Evolutionary conservation across 2,888 invertebrate species (phyloP), one percentile per base, ranked within the genome.

Genomic region (Hydrotaea cyrtoneurina): DNA sequence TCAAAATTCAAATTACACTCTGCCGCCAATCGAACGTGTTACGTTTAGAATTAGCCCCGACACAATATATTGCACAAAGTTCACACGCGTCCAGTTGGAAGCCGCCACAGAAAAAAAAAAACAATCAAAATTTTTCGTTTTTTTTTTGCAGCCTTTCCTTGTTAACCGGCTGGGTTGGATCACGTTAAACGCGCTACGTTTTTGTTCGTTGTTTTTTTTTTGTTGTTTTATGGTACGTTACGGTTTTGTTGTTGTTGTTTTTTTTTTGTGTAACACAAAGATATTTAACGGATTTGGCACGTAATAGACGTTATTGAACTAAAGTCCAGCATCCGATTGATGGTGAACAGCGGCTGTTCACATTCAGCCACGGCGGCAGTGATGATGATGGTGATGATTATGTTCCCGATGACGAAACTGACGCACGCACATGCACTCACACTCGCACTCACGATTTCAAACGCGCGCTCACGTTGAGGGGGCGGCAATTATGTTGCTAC

Each of bases 301-400:
- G 80, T 80, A 80, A 72, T 80, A 55, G 80, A 80, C 76, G 79
- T 85, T 85, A 85, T 85, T 85, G 85, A 85, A 85, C 77, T 79
- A 82, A 85, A 82, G 85, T 85, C 82, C 85, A 85, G 85, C 85
- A 85, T 85, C 85, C 85, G 82, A 85, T 85, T 85, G 82, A 77
- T 80, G 79, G 62, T 8, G 23, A 43, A 23, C 26, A 15, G 26
- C 10, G 26, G 39, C 39, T 39, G 39, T 39, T 39, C 31, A 31
- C 31, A 13, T 39, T 39, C 39, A 39, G 39, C 69, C 11, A 46
- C 69, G 23, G 19, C 72, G 78, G 72, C 73, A 62, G 75, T 64
- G 21, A 64, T 31, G 23, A 55, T 36, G 15, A 21, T 13, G n/a
- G 55, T 19, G 57, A 79, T 73, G 64, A 77, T 73, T 66, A 64